Conservation (phyloP, 1,140 invertebrate genomes). For the Helicoverpa zea region DNA sequence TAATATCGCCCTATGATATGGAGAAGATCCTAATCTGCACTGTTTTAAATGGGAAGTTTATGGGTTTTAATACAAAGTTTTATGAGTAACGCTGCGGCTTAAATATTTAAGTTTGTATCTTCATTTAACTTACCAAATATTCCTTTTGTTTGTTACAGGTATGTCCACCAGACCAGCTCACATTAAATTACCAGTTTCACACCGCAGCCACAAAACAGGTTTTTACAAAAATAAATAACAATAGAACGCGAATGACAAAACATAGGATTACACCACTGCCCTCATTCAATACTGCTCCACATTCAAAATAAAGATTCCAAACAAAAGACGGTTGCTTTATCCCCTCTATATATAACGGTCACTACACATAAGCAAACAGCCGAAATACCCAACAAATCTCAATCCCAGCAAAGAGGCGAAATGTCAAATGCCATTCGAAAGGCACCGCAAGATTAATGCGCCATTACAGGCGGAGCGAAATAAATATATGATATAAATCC, state of each 20-base stretch:
- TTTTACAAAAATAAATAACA: background rate
- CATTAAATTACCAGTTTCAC: background rate
- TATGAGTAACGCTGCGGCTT: background rate
- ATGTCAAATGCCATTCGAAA: conserved; percentile 60
- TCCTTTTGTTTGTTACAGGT: conserved; percentile 32
- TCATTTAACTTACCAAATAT: background rate
- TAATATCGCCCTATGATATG: conserved; percentile 5
- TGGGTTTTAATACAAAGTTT: background rate
- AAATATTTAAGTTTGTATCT: no score
- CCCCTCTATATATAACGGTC: conserved; percentile 2
- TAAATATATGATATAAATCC: conserved; percentile 70
- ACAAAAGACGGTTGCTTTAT: background rate
- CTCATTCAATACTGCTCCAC: background rate
- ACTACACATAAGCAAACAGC: conserved; percentile 41
- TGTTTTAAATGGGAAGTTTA: background rate
- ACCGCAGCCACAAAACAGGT: background rate
- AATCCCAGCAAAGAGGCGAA: conserved; percentile 54
- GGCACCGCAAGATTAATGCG: conserved; percentile 69
- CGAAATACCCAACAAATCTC: conserved; percentile 54
- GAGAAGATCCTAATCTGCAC: background rate
- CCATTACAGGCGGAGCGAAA: conserved; percentile 65
- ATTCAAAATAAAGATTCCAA: background rate
- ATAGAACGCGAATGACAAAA: background rate
- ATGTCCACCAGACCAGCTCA: background rate
- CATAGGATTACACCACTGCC: background rate